Conservation (phyloP, 2,113 vertebrate genomes). For the Tor tambroides region DNA sequence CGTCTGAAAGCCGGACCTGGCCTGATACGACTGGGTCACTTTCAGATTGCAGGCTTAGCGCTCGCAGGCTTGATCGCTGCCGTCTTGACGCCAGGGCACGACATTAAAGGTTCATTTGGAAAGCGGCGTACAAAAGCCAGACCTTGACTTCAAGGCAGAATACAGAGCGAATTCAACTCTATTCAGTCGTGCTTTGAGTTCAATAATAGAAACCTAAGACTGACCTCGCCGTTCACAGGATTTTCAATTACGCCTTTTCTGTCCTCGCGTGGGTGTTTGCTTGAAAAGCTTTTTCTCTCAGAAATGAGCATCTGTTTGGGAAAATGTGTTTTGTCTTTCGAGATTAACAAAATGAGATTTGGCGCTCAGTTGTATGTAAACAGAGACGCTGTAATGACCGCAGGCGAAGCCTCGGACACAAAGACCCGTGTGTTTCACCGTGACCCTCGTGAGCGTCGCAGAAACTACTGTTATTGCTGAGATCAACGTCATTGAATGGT, state of each 20-base stretch:
- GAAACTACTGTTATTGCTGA: neutral
- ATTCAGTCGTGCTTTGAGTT: neutral
- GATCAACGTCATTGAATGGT: too few species aligned
- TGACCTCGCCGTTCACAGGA: neutral
- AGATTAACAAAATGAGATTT: constrained; percentile 22
- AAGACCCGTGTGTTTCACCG: neutral
- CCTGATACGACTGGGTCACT: constrained; percentile 32
- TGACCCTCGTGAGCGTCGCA: neutral
- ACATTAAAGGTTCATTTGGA: constrained; percentile 15
- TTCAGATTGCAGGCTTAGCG: constrained; percentile 26
- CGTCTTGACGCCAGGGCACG: neutral
- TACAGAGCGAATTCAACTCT: neutral
- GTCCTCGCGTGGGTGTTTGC: neutral
- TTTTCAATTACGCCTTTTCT: neutral
- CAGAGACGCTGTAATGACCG: neutral
- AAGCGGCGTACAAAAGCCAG: neutral
- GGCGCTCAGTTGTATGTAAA: neutral
- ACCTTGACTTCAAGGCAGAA: neutral
- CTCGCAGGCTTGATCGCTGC: neutral
- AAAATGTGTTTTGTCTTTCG: constrained; percentile 9
- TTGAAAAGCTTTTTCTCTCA: neutral
- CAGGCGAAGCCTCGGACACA: neutral
- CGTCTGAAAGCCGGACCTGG: neutral
- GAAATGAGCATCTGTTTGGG: constrained; percentile 19
- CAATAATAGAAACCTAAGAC: neutral